Conservation (phyloP, 2,113 vertebrate species). For the Chloroceryle aenea region DNA sequence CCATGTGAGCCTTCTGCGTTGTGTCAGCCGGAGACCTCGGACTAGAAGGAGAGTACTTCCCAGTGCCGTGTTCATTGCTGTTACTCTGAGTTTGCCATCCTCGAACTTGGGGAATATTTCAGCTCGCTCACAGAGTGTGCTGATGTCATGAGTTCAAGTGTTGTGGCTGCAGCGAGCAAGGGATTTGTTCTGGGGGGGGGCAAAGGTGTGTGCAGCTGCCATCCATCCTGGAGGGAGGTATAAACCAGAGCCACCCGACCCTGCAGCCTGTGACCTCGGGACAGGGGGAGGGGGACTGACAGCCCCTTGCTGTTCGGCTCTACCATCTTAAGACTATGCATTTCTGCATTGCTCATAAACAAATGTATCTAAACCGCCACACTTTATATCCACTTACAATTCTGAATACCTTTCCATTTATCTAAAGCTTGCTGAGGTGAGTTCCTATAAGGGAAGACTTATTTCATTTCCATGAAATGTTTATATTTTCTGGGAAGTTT, state of each 20-base stretch:
- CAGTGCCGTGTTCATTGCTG: background rate
- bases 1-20: background rate
- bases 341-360: conserved; percentile 55
- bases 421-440: conserved; percentile 66
- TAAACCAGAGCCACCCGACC: background rate
- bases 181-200: background rate
- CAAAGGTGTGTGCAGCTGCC: background rate
- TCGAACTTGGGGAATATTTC: background rate
- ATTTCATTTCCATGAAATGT: conserved; percentile 84
- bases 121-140: background rate
- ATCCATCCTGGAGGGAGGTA: background rate
- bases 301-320: background rate
- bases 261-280: background rate
- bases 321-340: background rate
- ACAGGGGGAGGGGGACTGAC: background rate
- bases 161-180: background rate
- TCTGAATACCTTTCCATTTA: conserved; percentile 70
- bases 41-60: background rate
- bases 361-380: conserved; percentile 48
- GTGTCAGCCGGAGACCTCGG: background rate
- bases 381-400: conserved; percentile 61
- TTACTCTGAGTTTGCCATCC: background rate
- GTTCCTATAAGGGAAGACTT: conserved; percentile 79
- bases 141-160: background rate
- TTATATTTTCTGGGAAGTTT: conserved; percentile 93